A percentile compares a stretch with the other conserved stretches of the same genome.
These are phyloP conservation scores for Unio delphinus DNA, from an alignment of 2,888 invertebrate species.

Conservation along the genomic window DNA sequence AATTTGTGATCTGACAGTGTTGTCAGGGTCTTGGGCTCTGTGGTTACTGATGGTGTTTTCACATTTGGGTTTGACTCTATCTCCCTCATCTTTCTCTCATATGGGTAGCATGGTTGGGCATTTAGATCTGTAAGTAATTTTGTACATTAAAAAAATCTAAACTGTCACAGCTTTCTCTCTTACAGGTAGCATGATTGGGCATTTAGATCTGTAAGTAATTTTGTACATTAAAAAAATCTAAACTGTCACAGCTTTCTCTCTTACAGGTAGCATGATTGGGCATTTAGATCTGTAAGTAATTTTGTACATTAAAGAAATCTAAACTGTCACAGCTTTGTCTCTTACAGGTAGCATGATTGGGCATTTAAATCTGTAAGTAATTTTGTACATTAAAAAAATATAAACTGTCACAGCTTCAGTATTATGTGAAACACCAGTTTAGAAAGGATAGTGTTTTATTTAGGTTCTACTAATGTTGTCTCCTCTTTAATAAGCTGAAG, in stretches of 20 bases:
- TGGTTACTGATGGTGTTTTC: constrained; percentile 28
- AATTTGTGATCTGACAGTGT: constrained; percentile 50
- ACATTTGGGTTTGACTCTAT: not conserved
- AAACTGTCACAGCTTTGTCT: no score
- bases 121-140: constrained; percentile 38
- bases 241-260: no score
- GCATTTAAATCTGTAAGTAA: no score
- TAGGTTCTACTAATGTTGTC: not conserved
- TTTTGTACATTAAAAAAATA: no score
- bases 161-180: constrained; percentile 26
- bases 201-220: constrained; percentile 23
- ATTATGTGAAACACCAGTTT: not conserved
- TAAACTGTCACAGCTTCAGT: no score
- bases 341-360: no score
- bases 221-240: no score
- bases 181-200: constrained; percentile 53
- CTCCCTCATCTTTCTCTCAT: constrained; percentile 31
- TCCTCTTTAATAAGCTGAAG: no score
- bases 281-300: no score
- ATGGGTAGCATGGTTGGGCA: constrained; percentile 53
- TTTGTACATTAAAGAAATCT: no score
- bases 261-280: no score
- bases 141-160: not conserved
- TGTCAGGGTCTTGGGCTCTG: constrained; percentile 33
- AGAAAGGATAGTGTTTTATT: not conserved